Evolutionary conservation across 2,888 invertebrate species (phyloP).

Genomic region (Yponomeuta plumbellus): DNA sequence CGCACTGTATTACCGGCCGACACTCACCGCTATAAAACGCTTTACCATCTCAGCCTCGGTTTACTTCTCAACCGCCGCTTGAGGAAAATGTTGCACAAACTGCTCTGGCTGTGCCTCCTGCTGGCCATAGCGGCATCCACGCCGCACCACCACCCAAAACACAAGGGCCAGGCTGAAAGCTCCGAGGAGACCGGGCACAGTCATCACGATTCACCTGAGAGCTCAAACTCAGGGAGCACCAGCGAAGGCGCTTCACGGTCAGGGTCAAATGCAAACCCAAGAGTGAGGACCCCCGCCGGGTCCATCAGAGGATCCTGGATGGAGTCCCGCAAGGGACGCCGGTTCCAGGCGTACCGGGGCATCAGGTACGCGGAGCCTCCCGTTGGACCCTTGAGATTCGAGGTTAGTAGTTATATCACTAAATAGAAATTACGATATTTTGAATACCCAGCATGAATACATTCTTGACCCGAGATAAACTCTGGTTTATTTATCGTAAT

Average conservation of each 20-base stretch:
- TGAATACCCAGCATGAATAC: too few species aligned
- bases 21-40: background rate
- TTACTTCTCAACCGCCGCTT: background rate
- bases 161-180: background rate
- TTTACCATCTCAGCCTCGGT: background rate
- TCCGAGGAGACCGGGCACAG: background rate
- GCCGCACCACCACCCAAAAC: background rate
- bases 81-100: background rate
- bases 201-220: too few species aligned
- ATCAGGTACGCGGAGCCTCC: constrained; percentile 62
- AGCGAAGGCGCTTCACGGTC: background rate
- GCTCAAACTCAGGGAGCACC: too few species aligned
- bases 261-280: background rate
- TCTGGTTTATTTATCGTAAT: too few species aligned
- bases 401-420: constrained; percentile 33
- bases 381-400: constrained; percentile 45
- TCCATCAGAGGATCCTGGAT: constrained; percentile 51
- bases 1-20: background rate
- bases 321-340: constrained; percentile 45
- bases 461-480: too few species aligned
- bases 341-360: constrained; percentile 60
- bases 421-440: too few species aligned
- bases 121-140: background rate
- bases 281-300: constrained; percentile 37
- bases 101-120: background rate